A percentile compares a stretch with the other conserved stretches of the same genome.
Conservation (phyloP, 2,113 vertebrate species). For the Syrmaticus mikado region DNA sequence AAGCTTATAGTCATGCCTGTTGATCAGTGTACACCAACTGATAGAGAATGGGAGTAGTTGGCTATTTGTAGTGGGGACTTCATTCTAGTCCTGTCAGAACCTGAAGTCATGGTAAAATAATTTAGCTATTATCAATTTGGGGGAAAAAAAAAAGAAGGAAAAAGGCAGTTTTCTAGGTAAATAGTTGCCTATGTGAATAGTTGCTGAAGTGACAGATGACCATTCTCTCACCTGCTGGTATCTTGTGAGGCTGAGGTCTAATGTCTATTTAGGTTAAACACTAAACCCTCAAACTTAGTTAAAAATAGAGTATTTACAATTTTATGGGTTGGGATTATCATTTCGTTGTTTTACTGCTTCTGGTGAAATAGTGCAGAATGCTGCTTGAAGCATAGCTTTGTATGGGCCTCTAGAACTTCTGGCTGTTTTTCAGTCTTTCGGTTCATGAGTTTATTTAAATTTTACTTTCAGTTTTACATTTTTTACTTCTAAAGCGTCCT, state of each 20-base stretch:
- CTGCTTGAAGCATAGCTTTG: neutral
- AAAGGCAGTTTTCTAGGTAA: constrained; percentile 1
- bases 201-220: neutral
- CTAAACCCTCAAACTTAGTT: neutral
- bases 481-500: neutral
- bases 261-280: neutral
- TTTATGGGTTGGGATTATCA: neutral
- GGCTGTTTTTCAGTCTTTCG: neutral
- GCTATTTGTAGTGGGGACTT: neutral
- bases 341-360: neutral
- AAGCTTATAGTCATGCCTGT: neutral
- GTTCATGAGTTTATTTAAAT: neutral
- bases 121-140: neutral
- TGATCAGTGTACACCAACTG: neutral
- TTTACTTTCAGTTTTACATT: neutral
- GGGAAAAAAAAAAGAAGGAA: neutral
- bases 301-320: neutral
- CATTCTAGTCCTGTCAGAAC: neutral
- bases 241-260: neutral
- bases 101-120: neutral
- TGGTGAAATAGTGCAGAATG: neutral
- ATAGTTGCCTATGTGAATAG: neutral
- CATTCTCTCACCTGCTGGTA: neutral
- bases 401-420: neutral
- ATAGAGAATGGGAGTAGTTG: neutral